These are phyloP conservation scores for Epicampocera succincta DNA, from an alignment of 2,888 invertebrate species.

Conservation along the genomic window DNA sequence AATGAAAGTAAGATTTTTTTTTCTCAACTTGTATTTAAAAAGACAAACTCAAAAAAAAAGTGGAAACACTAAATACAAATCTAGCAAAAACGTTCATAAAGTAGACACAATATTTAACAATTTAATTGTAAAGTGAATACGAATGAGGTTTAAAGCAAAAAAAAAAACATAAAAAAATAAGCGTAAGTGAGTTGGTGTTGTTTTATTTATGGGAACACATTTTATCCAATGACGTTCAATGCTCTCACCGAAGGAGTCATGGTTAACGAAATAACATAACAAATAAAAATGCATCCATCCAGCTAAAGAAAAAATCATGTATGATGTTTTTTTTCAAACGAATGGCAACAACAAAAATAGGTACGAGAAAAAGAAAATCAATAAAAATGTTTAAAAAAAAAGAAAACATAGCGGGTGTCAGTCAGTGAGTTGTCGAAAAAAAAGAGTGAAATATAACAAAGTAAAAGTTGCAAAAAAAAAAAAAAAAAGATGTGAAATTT, in stretches of 20 bases:
- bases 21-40: constrained; percentile 13
- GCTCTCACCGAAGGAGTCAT: constrained; percentile 60
- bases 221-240: constrained; percentile 69
- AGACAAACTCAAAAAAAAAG: constrained; percentile 25
- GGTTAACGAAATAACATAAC: constrained; percentile 54
- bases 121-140: constrained; percentile 63
- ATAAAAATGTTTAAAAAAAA: constrained; percentile 56
- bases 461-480: constrained; percentile 38
- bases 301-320: constrained; percentile 46
- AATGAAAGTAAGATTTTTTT: constrained; percentile 64
- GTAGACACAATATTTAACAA: constrained; percentile 59
- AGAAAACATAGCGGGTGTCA: constrained; percentile 68
- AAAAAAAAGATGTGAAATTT: background rate
- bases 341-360: constrained; percentile 20
- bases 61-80: background rate
- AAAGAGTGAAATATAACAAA: constrained; percentile 44
- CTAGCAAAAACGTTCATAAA: constrained; percentile 35
- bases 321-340: constrained; percentile 43
- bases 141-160: constrained; percentile 9
- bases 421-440: constrained; percentile 43
- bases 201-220: constrained; percentile 68
- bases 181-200: constrained; percentile 59
- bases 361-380: constrained; percentile 57
- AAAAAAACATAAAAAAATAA: constrained; percentile 37
- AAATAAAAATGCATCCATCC: constrained; percentile 40